Evolutionary conservation across 1,140 invertebrate genomes (phyloP).

Genomic region (Achatina immaculata): DNA sequence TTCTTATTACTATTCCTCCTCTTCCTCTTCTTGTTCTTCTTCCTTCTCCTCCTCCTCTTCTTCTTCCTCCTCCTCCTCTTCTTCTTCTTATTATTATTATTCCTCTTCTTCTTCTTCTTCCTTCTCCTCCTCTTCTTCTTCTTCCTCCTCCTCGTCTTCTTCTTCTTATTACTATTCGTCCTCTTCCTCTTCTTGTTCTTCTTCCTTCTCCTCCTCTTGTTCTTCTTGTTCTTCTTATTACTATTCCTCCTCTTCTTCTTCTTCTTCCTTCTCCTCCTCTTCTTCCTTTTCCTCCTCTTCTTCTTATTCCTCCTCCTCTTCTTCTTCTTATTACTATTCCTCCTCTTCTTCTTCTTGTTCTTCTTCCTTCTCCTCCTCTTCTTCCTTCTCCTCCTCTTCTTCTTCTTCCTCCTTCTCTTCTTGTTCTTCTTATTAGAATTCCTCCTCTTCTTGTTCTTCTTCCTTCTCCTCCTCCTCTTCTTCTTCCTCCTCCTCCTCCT

Average conservation of each 20-base stretch:
- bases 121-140: background rate
- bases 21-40: background rate
- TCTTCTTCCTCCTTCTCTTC: background rate
- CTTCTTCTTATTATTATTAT: too few relatives aligned
- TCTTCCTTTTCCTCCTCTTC: background rate
- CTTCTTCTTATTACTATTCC: too few relatives aligned
- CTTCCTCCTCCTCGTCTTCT: too few relatives aligned
- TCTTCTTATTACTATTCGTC: too few relatives aligned
- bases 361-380: background rate
- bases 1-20: too few relatives aligned
- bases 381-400: background rate
- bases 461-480: background rate
- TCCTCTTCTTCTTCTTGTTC: background rate
- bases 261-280: background rate
- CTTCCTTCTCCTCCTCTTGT: background rate
- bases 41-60: conserved; percentile 3
- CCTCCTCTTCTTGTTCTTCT: background rate
- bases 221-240: background rate
- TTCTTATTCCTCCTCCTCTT: too few relatives aligned
- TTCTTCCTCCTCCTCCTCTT: background rate
- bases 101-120: too few relatives aligned
- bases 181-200: background rate
- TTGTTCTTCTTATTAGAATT: background rate
- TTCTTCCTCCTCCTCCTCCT: conserved; percentile 3
- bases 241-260: background rate